Evolutionary conservation across 2,113 vertebrate species (phyloP), one percentile per base, ranked within the genome.

Genomic region (Megaleporinus macrocephalus): DNA sequence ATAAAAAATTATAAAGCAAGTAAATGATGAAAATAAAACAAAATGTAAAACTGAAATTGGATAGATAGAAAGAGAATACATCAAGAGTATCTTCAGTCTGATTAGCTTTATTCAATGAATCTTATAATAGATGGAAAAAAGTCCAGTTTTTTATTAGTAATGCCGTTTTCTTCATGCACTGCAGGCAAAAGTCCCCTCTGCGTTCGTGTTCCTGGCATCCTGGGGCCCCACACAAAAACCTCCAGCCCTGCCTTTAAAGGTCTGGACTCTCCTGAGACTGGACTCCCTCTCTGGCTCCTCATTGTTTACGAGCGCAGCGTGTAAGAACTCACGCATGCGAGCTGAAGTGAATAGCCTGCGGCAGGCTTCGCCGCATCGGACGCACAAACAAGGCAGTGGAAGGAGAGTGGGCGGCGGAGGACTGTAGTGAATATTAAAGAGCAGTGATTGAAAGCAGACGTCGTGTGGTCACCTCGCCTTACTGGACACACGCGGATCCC

Each of bases 391-490:
- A 16, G 3, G 22, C 62, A 5, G 41, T 44, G 53, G 61, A 36
- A 49, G 47, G 33, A 22, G 80, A 63, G 73, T 61, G 47, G 83
- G 72, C 57, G 65, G 78, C 76, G 72, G 57, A 69, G 78, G 70
- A 70, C 71, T 84, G 69, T 41, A 61, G 69, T 68, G 71, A 53
- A 76, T 51, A 84, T 71, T 57, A 83, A 71, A 83, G 75, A 79
- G 69, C 65, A 36, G 73, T 55, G 72, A 72, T 53, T 77, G 22
- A 76, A 22, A 59, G 47, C 73, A 70, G 65, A 71, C 62, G 3
- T 36, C 75, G 20, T 47, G 73, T 70, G 36, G 51, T 76, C 36
- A 29, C 68, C 27, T 47, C 70, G 33, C 27, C 70, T 82, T 70
- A 59, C 63, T 76, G 75, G 73, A 36, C 49, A 61, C 49, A 51